These are phyloP conservation scores for Lissonota sp. DNA, from an alignment of 2,888 invertebrate genomes.

Conservation along the genomic window DNA sequence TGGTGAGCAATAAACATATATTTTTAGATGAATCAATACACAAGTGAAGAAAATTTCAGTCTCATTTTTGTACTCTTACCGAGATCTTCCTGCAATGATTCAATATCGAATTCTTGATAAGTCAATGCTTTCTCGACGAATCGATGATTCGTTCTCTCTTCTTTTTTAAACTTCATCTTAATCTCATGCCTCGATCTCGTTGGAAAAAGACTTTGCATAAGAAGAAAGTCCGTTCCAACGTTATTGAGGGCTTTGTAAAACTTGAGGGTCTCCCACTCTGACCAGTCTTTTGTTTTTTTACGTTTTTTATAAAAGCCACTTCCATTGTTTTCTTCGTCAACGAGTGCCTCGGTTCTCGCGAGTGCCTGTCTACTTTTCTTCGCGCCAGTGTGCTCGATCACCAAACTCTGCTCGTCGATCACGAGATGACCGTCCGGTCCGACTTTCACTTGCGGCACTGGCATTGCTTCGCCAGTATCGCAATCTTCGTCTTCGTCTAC, in stretches of 20 bases:
- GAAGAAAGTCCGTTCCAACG: slow-evolving; percentile 96
- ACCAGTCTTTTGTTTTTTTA: slow-evolving; percentile 90
- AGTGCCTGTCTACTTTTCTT: slow-evolving; percentile 87
- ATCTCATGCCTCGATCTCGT: slow-evolving; percentile 92
- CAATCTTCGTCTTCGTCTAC: slow-evolving; percentile 79
- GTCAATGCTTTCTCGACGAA: slow-evolving; percentile 91
- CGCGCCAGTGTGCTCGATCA: slow-evolving; percentile 90
- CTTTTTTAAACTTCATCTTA: slow-evolving; percentile 96
- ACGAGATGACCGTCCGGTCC: slow-evolving; percentile 94
- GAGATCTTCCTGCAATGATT: slow-evolving; percentile 86
- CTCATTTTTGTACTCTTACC: slow-evolving; percentile 78
- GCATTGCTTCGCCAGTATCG: slow-evolving; percentile 84
- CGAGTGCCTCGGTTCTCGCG: slow-evolving; percentile 88
- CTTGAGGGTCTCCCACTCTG: slow-evolving; percentile 91
- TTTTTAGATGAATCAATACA: slow-evolving; percentile 14
- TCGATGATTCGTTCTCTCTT: slow-evolving; percentile 91
- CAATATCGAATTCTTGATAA: slow-evolving; percentile 89
- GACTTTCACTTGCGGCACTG: slow-evolving; percentile 93
- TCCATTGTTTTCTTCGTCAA: slow-evolving; percentile 86
- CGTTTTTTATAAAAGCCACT: slow-evolving; percentile 89
- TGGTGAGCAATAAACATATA: slow-evolving; percentile 23
- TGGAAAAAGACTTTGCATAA: slow-evolving; percentile 94
- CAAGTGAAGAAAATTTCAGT: neutral
- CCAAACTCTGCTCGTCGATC: slow-evolving; percentile 93
- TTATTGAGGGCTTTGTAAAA: slow-evolving; percentile 96